Percentiles rank a stretch among this genome's conserved stretches.
Conservation (phyloP, 1,140 invertebrate species). For the Harlomillsia oculata region DNA sequence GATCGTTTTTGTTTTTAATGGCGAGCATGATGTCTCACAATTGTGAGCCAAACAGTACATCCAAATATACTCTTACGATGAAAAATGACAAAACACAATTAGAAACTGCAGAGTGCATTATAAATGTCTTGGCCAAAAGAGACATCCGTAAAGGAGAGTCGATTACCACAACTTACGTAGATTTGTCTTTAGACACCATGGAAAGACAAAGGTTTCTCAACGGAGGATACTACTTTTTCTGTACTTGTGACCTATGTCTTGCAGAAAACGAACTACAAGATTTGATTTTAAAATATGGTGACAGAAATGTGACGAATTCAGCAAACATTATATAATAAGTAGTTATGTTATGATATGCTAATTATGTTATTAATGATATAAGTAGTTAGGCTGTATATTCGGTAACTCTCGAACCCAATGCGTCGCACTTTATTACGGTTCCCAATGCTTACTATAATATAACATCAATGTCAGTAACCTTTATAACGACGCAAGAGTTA, state of each 20-base stretch:
- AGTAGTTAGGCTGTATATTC: too few relatives aligned
- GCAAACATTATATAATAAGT: too few relatives aligned
- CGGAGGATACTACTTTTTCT: conserved; percentile 7
- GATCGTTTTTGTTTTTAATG: conserved; percentile 4
- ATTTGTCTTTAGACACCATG: not conserved
- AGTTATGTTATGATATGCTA: too few relatives aligned
- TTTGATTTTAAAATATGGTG: too few relatives aligned
- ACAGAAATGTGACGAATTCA: too few relatives aligned
- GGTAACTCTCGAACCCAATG: too few relatives aligned
- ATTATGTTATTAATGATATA: too few relatives aligned
- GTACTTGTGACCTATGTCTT: conserved; percentile 3
- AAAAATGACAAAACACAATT: not conserved
- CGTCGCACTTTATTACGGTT: too few relatives aligned
- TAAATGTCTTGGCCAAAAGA: conserved; percentile 1
- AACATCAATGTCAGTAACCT: too few relatives aligned
- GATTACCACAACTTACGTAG: conserved; percentile 1
- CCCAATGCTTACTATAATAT: too few relatives aligned
- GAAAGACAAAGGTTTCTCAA: conserved; percentile 9
- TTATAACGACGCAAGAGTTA: too few relatives aligned
- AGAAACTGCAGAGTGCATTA: not conserved
- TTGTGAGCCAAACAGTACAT: conserved; percentile 2
- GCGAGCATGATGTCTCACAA: conserved; percentile 11
- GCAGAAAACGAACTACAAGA: too few relatives aligned
- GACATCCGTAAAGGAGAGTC: conserved; percentile 1
- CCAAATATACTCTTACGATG: not conserved